Conservation (phyloP, 2,888 invertebrate genomes). For the Dendrolimus houi region DNA sequence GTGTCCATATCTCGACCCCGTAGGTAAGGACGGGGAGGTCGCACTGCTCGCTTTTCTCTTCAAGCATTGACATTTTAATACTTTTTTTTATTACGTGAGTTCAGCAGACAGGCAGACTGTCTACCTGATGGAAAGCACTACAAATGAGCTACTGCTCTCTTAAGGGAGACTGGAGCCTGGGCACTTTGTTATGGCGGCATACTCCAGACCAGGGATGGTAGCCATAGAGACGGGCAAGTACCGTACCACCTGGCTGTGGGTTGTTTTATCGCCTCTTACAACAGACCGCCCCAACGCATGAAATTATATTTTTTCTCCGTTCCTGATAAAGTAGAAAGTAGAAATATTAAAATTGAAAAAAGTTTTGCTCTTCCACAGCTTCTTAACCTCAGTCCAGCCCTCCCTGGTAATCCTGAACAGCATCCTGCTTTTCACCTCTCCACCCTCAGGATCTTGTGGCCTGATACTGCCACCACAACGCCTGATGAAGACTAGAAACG, state of each 20-base stretch:
- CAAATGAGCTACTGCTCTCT: too few relatives aligned
- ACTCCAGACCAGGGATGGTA: background rate
- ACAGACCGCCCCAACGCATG: background rate
- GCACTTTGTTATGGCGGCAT: background rate
- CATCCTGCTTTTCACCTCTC: conserved; percentile 45
- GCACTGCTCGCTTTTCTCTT: too few relatives aligned
- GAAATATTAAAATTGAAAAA: too few relatives aligned
- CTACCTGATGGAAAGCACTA: too few relatives aligned
- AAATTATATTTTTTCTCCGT: background rate
- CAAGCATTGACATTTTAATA: too few relatives aligned
- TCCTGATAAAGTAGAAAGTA: background rate
- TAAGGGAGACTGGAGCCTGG: background rate
- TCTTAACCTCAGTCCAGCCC: conserved; percentile 46
- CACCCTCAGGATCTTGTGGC: conserved; percentile 51
- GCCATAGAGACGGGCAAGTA: background rate
- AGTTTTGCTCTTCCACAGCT: conserved; percentile 24
- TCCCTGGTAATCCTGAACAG: conserved; percentile 44
- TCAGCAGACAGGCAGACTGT: too few relatives aligned
- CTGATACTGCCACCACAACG: conserved; percentile 46
- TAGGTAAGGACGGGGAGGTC: too few relatives aligned
- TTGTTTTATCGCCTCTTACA: background rate
- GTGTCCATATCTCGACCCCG: too few relatives aligned
- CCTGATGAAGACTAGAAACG: conserved; percentile 20
- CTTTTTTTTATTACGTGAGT: too few relatives aligned
- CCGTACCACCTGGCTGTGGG: background rate